Evolutionary conservation across 1,140 invertebrate genomes (phyloP), one percentile per base, ranked within the genome.

Genomic region (Gerris buenoi): DNA sequence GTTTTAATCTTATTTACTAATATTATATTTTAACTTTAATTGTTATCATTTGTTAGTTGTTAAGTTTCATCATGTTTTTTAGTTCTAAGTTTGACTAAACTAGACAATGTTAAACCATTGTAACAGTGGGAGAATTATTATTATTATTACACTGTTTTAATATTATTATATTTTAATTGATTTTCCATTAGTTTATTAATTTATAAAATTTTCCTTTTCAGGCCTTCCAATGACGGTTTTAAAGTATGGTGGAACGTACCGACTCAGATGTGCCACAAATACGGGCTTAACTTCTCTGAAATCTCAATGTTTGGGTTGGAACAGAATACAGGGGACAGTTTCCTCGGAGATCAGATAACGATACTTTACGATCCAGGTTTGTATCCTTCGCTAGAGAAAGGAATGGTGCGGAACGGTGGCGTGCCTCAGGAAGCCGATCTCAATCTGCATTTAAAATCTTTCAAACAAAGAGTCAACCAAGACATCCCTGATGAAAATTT

Each of bases 161-260:
- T n/a, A n/a, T n/a, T n/a, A n/a, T n/a, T n/a, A n/a, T n/a, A n/a
- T n/a, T n/a, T n/a, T n/a, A n/a, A n/a, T n/a, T n/a, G n/a, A n/a
- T n/a, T n/a, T n/a, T n/a, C n/a, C n/a, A n/a, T n/a, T n/a, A n/a
- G n/a, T n/a, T n/a, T n/a, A n/a, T n/a, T n/a, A n/a, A 46, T 46
- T 46, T 46, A 46, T 46, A 10, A 10, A 10, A 18, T 46, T 10
- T 46, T 46, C 18, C 33, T 5, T 46, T 46, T 5, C 33, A 46
- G 33, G 33, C 18, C 33, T 10, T 46, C 27, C 56, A 60, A 29
- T 15, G 29, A 64, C 14, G 29, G 71, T 29, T 89, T 87, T 72
- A 75, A 81, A 25, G 80, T 88, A 0, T 88, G 86, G 69, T 91
- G 89, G 89, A 91, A 91, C 74, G 83, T 87, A 2, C 89, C 89